phyloP scores from a whole-genome alignment of 1,140 invertebrate species.

The Micrasema minimum region DNA sequence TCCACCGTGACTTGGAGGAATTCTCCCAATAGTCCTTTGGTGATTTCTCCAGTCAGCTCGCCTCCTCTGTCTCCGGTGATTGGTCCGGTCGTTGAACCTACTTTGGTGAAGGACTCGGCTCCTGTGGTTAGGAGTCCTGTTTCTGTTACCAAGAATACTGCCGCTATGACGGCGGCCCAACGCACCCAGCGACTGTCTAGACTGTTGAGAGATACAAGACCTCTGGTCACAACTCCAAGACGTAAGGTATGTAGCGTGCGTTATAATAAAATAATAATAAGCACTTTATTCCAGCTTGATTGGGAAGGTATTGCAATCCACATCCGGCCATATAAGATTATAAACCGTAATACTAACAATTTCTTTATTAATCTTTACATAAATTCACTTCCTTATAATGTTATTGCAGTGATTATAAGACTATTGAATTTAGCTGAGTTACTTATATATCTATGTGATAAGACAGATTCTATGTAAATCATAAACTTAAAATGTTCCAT shows the following conservation, averaged over 20 bases:
- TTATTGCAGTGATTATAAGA: too few species aligned
- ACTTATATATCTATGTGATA: too few species aligned
- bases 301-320: too few species aligned
- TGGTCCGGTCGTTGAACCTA: too few species aligned
- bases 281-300: too few species aligned
- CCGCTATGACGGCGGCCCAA: slow-evolving; percentile 70
- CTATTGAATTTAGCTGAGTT: too few species aligned
- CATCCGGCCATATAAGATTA: too few species aligned
- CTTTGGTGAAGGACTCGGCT: neutral
- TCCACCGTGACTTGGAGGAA: slow-evolving; percentile 73
- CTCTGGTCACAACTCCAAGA: slow-evolving; percentile 52
- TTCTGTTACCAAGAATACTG: neutral
- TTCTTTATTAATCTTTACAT: too few species aligned
- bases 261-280: slow-evolving; percentile 2
- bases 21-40: slow-evolving; percentile 58
- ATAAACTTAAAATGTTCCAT: too few species aligned
- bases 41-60: slow-evolving; percentile 57
- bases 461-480: too few species aligned
- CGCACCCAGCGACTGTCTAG: slow-evolving; percentile 73
- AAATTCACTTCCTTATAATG: too few species aligned
- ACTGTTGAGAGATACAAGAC: slow-evolving; percentile 66
- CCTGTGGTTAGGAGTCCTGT: slow-evolving; percentile 57
- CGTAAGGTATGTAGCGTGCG: slow-evolving; percentile 40
- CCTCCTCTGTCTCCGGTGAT: slow-evolving; percentile 56
- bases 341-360: too few species aligned